These are phyloP conservation scores for Caenorhabditis tropicalis DNA, from an alignment of 1,140 invertebrate genomes.

Conservation along the genomic window DNA sequence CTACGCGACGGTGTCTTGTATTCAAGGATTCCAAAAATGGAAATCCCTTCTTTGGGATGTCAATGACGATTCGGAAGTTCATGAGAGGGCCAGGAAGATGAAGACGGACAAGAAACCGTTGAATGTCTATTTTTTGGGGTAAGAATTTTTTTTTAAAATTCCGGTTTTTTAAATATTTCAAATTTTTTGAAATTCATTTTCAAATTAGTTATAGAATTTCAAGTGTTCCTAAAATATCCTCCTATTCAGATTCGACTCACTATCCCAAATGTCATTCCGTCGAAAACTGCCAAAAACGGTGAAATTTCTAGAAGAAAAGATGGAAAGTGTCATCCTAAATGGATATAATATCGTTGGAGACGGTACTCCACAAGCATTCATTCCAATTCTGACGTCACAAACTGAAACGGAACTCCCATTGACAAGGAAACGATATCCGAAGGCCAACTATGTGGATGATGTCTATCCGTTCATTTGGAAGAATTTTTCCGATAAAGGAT, in stretches of 20 bases:
- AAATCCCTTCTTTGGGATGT: conserved; percentile 25
- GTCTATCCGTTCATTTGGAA: conserved; percentile 80
- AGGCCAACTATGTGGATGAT: conserved; percentile 78
- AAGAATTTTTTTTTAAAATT: too few species aligned
- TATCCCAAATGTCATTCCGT: conserved; percentile 85
- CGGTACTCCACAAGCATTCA: conserved; percentile 88
- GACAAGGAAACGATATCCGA: conserved; percentile 79
- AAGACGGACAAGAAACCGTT: conserved; percentile 1
- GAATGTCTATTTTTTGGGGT: background rate
- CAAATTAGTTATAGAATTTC: too few species aligned
- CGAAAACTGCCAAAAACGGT: conserved; percentile 85
- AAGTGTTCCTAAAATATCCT: conserved; percentile 80
- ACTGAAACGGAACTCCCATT: conserved; percentile 86
- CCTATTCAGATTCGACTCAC: conserved; percentile 89
- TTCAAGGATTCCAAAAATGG: conserved; percentile 38
- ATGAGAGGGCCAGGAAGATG: conserved; percentile 17
- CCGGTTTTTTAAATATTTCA: too few species aligned
- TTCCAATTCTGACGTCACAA: conserved; percentile 85
- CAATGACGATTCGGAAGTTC: background rate
- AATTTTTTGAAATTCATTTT: background rate
- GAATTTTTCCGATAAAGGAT: conserved; percentile 78
- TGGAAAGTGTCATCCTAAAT: conserved; percentile 75
- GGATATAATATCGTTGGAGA: conserved; percentile 81
- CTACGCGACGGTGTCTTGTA: conserved; percentile 41
- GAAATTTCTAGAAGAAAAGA: conserved; percentile 78